phyloP scores from a whole-genome alignment of 2,888 invertebrate genomes.

The Meghimatium bilineatum region DNA sequence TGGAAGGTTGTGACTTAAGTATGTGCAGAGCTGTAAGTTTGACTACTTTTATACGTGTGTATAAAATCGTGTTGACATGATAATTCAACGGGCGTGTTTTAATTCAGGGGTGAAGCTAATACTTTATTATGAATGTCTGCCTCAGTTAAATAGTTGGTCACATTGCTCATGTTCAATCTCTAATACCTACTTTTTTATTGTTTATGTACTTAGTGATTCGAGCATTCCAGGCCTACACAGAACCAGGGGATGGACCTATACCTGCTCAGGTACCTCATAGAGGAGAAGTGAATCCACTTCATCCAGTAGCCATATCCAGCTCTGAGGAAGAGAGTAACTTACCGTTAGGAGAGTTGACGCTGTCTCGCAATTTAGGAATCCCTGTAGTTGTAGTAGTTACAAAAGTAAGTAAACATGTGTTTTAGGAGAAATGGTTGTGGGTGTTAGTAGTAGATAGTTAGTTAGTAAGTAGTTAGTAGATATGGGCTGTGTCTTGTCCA shows the following conservation, averaged over 20 bases:
- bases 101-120: too few relatives aligned
- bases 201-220: conserved; percentile 81
- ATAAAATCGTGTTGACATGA: too few relatives aligned
- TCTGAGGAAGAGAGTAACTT: conserved; percentile 80
- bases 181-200: background rate
- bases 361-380: conserved; percentile 94
- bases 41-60: background rate
- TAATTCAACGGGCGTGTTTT: too few relatives aligned
- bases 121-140: too few relatives aligned
- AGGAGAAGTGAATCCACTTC: conserved; percentile 70
- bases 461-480: too few relatives aligned
- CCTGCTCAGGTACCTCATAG: conserved; percentile 62
- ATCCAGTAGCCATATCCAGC: conserved; percentile 63
- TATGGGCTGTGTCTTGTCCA: too few relatives aligned
- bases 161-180: too few relatives aligned
- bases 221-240: conserved; percentile 96
- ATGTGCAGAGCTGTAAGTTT: conserved; percentile 81
- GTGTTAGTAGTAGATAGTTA: too few relatives aligned
- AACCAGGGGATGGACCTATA: conserved; percentile 81
- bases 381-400: conserved; percentile 98
- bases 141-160: too few relatives aligned
- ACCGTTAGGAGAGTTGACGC: conserved; percentile 86
- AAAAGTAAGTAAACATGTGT: conserved; percentile 82
- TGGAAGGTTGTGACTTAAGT: conserved; percentile 70
- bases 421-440: too few relatives aligned